phyloP scores from a whole-genome alignment of 2,113 vertebrate species.

The Colius striatus region DNA sequence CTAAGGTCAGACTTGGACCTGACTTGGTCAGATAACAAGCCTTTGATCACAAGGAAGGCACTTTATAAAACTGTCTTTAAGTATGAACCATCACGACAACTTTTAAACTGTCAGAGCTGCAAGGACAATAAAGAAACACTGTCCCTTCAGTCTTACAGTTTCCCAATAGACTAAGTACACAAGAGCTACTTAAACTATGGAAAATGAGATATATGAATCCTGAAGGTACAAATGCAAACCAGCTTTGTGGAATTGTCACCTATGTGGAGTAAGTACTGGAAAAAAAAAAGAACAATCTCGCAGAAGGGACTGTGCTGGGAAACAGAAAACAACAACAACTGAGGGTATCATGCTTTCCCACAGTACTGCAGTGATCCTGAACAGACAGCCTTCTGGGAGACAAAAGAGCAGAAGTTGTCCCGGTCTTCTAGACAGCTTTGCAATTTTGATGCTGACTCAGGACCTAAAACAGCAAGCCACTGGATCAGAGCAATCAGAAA shows the following conservation, averaged over 20 bases:
- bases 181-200: background rate
- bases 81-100: background rate
- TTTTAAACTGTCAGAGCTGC: background rate
- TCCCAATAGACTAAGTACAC: background rate
- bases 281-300: background rate
- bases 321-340: slow-evolving; percentile 3
- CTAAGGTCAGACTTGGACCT: background rate
- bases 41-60: background rate
- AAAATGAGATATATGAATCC: background rate
- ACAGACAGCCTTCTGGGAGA: background rate
- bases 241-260: background rate
- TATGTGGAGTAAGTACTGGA: background rate
- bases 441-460: slow-evolving; percentile 1
- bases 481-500: background rate
- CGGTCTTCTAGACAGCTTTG: background rate
- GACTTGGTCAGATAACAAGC: background rate
- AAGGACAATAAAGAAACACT: background rate
- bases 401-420: background rate
- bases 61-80: background rate
- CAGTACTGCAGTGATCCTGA: background rate
- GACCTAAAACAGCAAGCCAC: background rate
- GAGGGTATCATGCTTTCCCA: background rate
- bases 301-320: background rate
- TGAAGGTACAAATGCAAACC: background rate
- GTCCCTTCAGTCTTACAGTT: background rate